These are phyloP conservation scores for Sitta europaea DNA, from an alignment of 2,113 vertebrate genomes.

Conservation along the genomic window DNA sequence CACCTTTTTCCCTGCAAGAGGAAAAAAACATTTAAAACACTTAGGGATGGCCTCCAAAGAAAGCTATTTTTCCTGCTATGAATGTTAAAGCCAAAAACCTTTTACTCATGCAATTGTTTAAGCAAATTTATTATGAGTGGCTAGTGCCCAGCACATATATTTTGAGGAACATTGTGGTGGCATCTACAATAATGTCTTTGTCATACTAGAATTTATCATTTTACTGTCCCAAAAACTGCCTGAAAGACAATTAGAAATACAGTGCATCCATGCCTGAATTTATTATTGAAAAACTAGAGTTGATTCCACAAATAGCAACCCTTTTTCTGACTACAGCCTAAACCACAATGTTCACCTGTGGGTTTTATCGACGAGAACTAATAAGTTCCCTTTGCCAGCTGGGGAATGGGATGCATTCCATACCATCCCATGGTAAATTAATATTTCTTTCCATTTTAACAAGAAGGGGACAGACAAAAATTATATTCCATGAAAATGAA, in stretches of 20 bases:
- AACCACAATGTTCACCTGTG: background rate
- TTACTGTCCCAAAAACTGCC: background rate
- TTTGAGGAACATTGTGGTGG: background rate
- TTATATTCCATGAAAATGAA: background rate
- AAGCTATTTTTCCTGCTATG: background rate
- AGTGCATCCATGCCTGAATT: background rate
- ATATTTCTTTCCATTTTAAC: background rate
- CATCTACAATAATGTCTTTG: background rate
- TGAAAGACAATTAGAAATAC: background rate
- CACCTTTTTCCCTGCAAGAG: background rate
- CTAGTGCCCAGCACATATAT: background rate
- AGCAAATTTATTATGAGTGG: background rate
- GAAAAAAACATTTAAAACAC: fast-evolving
- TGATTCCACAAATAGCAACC: background rate
- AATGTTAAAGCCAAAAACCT: background rate
- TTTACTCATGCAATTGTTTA: background rate
- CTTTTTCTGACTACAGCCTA: background rate
- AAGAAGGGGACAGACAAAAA: background rate
- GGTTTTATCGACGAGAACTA: background rate
- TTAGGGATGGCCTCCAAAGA: background rate
- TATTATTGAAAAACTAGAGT: background rate
- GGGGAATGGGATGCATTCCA: background rate
- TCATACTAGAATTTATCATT: background rate
- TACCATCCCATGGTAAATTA: background rate
- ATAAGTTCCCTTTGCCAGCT: background rate